These are phyloP conservation scores for Podarcis lilfordi DNA, from an alignment of 2,797 vertebrate species.

Conservation along the genomic window DNA sequence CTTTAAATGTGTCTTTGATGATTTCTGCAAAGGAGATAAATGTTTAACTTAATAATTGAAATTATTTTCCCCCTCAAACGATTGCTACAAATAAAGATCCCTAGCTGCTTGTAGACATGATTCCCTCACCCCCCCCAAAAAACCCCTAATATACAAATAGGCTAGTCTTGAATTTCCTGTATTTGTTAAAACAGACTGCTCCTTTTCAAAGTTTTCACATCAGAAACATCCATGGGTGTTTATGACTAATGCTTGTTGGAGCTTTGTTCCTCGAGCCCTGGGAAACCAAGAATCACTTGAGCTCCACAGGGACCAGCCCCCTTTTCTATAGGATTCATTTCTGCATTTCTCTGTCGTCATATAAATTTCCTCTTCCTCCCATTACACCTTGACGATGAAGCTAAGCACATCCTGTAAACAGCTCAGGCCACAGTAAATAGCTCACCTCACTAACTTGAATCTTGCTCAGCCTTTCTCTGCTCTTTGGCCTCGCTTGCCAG, in stretches of 20 bases:
- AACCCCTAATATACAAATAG: neutral
- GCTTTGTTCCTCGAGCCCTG: neutral
- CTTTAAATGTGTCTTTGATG: conserved; percentile 80
- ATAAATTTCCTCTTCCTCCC: neutral
- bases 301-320: neutral
- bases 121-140: neutral
- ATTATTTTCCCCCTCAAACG: neutral
- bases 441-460: neutral
- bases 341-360: neutral
- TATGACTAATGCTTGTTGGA: neutral
- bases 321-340: neutral
- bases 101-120: neutral
- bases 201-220: too few species aligned
- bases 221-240: neutral
- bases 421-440: neutral
- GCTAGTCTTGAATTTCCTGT: too few species aligned
- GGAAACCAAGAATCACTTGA: neutral
- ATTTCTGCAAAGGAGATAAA: conserved; percentile 76
- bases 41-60: neutral
- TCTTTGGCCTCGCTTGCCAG: neutral
- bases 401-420: too few species aligned
- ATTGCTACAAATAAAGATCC: neutral
- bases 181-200: neutral
- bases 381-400: neutral
- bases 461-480: neutral